Evolutionary conservation across 2,797 vertebrate genomes (phyloP), one percentile per base, ranked within the genome.

Genomic region (Trichosurus vulpecula): DNA sequence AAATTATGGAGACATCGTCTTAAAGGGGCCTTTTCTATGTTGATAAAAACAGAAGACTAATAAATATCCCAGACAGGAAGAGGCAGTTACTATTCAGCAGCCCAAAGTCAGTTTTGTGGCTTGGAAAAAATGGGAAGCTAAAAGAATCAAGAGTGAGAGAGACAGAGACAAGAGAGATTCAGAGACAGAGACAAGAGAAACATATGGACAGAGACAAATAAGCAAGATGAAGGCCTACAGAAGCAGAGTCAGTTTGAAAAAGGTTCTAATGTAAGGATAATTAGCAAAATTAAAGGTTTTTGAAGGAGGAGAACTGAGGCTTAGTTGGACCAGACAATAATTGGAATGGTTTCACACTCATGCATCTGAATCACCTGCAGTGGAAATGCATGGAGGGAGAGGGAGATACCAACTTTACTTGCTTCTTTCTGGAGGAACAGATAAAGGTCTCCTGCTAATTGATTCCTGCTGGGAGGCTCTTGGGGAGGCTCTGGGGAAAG

Each of bases 61-160:
- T n/a, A 90, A 97, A 96, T 94, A 98, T 97, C 97, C 92, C 52
- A 95, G 97, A 94, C 9, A 0, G 97, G 97, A 97, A 94, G 95
- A 94, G 97, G 97, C 41, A 97, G 97, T 95, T 98, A 98, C 92
- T 52, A 87, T 92, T 98, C 96, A 97, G 93, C 95, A 97, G 97
- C 97, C 92, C 95, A 95, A 97, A 98, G 97, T 96, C 96, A 14
- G 95, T 98, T 97, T 97, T 97, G 97, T 96, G 98, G 94, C 96
- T 98, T 98, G 98, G 98, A 97, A 98, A 98, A 98, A 98, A 98
- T 98, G 98, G 98, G 97, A 96, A 53, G 52, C n/a, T 41, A 0
- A 5, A 52, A 19, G 87, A 97, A 96, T 0, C 61, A 66, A 92
- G 92, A 93, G 53, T 96, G 94, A 93, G 66, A 2, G 35, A 53